These are phyloP conservation scores for Anorthoa munda DNA, from an alignment of 2,888 invertebrate genomes.

Conservation along the genomic window DNA sequence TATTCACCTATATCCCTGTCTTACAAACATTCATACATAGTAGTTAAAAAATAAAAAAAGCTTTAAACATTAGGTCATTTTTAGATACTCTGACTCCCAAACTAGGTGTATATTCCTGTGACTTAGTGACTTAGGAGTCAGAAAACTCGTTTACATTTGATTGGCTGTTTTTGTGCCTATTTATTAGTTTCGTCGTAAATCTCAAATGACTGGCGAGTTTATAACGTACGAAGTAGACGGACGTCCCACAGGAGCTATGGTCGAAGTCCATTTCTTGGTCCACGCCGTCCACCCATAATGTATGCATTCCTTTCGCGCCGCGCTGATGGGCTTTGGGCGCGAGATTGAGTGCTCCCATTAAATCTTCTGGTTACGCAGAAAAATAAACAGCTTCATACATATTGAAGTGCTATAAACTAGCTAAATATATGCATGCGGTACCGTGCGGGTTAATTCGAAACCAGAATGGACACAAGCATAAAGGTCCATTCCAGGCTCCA, in stretches of 20 bases:
- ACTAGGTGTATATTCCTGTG: too few species aligned
- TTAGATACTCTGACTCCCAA: too few species aligned
- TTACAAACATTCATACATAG: too few species aligned
- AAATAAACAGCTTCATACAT: conserved; percentile 21
- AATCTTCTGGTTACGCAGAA: conserved; percentile 42
- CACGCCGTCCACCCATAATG: conserved; percentile 56
- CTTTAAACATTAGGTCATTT: too few species aligned
- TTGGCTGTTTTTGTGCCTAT: conserved; percentile 56
- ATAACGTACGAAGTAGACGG: conserved; percentile 67
- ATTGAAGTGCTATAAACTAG: conserved; percentile 9
- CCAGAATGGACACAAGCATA: not conserved
- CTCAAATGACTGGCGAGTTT: conserved; percentile 75
- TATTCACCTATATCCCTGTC: too few species aligned
- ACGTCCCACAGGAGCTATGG: conserved; percentile 66
- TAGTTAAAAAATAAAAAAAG: too few species aligned
- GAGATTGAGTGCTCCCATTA: conserved; percentile 62
- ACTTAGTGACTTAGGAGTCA: too few species aligned
- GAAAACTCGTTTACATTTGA: conserved; percentile 36
- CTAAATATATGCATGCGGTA: not conserved
- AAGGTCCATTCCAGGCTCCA: too few species aligned
- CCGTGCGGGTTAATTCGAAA: conserved; percentile 8
- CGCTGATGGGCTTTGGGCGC: conserved; percentile 56
- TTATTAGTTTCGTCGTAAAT: conserved; percentile 70
- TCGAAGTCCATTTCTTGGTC: conserved; percentile 57
- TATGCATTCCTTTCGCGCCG: conserved; percentile 51